phyloP scores from a whole-genome alignment of 2,113 vertebrate species.

The Antigone vipio region DNA sequence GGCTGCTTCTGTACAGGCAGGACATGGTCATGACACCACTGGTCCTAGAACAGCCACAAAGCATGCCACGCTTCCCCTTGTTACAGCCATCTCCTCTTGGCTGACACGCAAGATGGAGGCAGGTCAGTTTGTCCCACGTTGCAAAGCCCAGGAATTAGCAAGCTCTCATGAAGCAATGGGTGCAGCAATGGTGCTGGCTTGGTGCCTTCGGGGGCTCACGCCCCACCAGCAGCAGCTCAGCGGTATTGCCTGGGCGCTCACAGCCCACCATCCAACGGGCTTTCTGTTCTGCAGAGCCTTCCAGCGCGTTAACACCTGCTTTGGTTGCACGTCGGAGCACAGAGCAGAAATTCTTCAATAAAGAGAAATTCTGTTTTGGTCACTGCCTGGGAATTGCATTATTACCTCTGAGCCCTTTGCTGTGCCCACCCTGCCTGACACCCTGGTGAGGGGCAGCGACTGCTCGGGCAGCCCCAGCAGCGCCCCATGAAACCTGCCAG shows the following conservation, averaged over 20 bases:
- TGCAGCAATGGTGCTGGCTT: background rate
- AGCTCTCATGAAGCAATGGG: no score
- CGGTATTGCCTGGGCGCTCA: no score
- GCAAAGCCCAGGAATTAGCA: no score
- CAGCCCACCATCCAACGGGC: background rate
- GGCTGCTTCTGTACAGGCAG: background rate
- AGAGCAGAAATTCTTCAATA: background rate
- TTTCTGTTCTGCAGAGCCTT: background rate
- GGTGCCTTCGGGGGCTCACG: background rate
- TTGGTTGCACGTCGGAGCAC: background rate
- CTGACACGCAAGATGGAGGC: no score
- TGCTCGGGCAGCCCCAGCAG: background rate
- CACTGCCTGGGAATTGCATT: background rate
- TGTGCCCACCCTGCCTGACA: background rate
- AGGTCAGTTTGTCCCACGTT: background rate
- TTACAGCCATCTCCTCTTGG: background rate
- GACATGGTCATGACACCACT: fast-evolving
- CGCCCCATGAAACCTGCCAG: background rate
- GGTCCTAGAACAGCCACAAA: no score
- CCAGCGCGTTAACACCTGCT: background rate
- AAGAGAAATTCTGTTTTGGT: background rate
- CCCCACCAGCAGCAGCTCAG: no score
- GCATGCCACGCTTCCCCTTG: no score
- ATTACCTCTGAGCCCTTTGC: background rate
- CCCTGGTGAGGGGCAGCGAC: background rate